phyloP scores from a whole-genome alignment of 2,113 vertebrate genomes.

The Poeciliopsis prolifica region DNA sequence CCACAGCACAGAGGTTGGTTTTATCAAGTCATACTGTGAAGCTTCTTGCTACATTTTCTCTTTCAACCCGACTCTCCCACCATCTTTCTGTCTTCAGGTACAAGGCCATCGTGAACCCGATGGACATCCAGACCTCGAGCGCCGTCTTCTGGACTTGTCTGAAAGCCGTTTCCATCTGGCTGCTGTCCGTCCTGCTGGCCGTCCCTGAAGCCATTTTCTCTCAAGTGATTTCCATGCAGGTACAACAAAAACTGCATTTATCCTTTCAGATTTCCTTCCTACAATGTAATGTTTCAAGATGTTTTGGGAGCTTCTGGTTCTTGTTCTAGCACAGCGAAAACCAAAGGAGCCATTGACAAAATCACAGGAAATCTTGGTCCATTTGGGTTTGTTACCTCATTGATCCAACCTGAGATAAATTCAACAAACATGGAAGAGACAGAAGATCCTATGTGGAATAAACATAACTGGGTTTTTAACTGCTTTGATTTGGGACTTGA shows the following conservation, averaged over 20 bases:
- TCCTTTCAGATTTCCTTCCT: background rate
- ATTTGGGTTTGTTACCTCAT: too few species aligned
- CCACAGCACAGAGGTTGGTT: too few species aligned
- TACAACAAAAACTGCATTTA: conserved; percentile 9
- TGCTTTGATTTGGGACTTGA: background rate
- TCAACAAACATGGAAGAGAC: background rate
- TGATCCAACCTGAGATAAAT: too few species aligned
- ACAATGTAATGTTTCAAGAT: too few species aligned
- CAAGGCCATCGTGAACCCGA: conserved; percentile 95
- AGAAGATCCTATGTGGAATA: background rate
- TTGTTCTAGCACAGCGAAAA: background rate
- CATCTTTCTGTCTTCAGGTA: conserved; percentile 79
- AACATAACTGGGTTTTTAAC: background rate
- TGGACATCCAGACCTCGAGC: conserved; percentile 92
- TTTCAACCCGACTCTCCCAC: too few species aligned
- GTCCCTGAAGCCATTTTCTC: conserved; percentile 94
- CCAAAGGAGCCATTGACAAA: too few species aligned
- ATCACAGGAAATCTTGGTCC: too few species aligned
- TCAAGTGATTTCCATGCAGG: conserved; percentile 83
- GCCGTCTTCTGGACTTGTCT: conserved; percentile 89
- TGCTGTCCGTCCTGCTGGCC: conserved; percentile 87
- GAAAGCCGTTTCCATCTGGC: conserved; percentile 89
- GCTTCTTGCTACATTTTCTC: background rate
- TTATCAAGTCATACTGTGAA: background rate
- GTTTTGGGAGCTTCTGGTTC: background rate